Evolutionary conservation across 2,113 vertebrate species (phyloP).

Genomic region (Tachysurus fulvidraco): DNA sequence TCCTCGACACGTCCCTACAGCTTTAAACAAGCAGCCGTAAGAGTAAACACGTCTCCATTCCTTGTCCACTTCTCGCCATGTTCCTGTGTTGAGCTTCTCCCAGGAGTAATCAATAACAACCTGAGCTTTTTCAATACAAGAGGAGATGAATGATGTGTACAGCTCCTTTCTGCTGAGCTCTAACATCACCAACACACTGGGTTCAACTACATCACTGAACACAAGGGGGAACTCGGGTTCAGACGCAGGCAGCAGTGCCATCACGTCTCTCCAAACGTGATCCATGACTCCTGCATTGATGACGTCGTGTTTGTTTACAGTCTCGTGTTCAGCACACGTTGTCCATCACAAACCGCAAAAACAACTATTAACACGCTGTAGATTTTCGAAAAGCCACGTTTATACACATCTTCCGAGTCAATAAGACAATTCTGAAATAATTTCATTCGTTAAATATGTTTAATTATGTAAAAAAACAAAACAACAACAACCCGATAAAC

Average conservation of each 20-base stretch:
- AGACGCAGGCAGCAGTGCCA: constrained; percentile 65
- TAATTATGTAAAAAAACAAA: neutral
- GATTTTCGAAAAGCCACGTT: neutral
- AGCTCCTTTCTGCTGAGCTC: constrained; percentile 66
- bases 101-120: constrained; percentile 81
- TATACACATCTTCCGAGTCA: neutral
- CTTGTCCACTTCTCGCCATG: constrained; percentile 81
- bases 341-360: neutral
- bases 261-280: constrained; percentile 68
- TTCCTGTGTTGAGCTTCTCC: constrained; percentile 85
- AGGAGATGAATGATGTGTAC: constrained; percentile 52
- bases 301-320: neutral
- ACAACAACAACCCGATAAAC: neutral
- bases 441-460: neutral
- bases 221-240: constrained; percentile 69
- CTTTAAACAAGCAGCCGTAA: constrained; percentile 85
- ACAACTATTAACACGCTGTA: neutral
- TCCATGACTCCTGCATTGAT: constrained; percentile 53
- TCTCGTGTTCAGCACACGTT: neutral
- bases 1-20: constrained; percentile 70
- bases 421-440: neutral
- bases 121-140: constrained; percentile 68
- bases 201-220: constrained; percentile 71
- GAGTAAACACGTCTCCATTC: constrained; percentile 86
- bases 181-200: constrained; percentile 67